Base-by-base conservation (phyloP, 2,797 vertebrate species). In the Pseudochirops cupreus region DNA sequence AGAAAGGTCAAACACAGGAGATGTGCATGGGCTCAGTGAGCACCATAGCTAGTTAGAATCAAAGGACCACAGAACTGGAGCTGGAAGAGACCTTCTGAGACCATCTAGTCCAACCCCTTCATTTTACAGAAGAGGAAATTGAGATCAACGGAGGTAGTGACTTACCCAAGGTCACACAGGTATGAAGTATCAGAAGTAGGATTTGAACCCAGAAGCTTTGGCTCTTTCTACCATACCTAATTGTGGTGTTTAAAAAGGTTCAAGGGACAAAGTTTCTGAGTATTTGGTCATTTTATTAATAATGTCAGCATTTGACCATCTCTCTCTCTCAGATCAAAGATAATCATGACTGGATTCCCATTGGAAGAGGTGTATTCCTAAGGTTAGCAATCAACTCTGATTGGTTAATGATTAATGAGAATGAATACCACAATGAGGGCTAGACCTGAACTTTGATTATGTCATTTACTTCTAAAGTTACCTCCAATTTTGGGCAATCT, bases 1-100 rank as follows among this genome's bases (percentile, higher is more conserved):
- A 96, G 90, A n/a, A 91, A 95, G 54, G 52, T 90, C 39, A 28
- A n/a, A 50, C n/a, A 21, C 67, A 82, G 28, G 56, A 58, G 29
- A 33, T n/a, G 1, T 50, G 2, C 12, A 0, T 58, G 90, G 92
- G n/a, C 94, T 56, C 46, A 94, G 94, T 95, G 92, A 26, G 24
- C 67, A 53, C 91, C 91, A 93, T 52, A 56, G 24, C 26, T 91
- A 31, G 26, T 24, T 14, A 82, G 0, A 7, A 4, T 46, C 93
- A 95, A 82, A 56, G 54, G 57, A 55, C 12, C 58, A 58, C 67
- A 1, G 2, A 87, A 31, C 62, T 56, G 94, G 50, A n/a, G 3
- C 82, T 92, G 53, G 67, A 74, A 74, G 18, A 1, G 18, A 82
- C 7, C 18, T 93, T 95, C 14, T 5, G 10, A 13, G 11, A 33